Conservation (phyloP, 2,113 vertebrate species). For the Camelus dromedarius region DNA sequence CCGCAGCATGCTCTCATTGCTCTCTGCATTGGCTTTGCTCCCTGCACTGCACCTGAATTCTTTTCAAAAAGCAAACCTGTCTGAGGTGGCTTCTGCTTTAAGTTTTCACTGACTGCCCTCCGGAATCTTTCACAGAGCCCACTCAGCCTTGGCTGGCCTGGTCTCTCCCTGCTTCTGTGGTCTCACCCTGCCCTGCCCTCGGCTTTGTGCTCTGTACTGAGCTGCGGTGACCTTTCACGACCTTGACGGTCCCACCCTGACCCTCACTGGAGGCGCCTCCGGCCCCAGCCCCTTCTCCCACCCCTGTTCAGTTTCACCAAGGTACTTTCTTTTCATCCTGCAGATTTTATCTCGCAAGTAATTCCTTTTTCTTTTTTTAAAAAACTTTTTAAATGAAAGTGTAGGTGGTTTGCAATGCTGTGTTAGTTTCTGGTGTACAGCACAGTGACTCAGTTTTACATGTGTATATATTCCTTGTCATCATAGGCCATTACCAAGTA, state of each 20-base stretch:
- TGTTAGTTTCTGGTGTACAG: too few relatives aligned
- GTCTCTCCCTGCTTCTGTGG: too few relatives aligned
- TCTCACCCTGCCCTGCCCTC: neutral
- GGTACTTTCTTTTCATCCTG: neutral
- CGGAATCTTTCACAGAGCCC: neutral
- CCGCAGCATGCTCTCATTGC: rapidly evolving
- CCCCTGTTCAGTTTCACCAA: neutral
- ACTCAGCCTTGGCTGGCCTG: too few relatives aligned
- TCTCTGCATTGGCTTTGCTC: neutral
- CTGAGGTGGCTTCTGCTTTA: neutral
- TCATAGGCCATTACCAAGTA: too few relatives aligned
- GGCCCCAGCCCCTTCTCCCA: rapidly evolving
- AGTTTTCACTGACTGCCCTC: neutral
- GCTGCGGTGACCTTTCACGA: too few relatives aligned
- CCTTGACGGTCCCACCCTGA: rapidly evolving
- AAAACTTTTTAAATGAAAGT: too few relatives aligned
- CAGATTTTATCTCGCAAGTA: neutral
- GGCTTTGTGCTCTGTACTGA: neutral
- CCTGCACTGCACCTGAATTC: too few relatives aligned
- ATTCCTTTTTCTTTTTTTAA: neutral
- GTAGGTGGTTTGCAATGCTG: too few relatives aligned
- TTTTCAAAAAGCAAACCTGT: neutral
- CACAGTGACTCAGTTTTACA: too few relatives aligned
- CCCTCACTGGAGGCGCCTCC: rapidly evolving
- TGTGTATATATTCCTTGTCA: too few relatives aligned